Conservation (phyloP, 2,888 invertebrate genomes). For the Fabriciana adippe region DNA sequence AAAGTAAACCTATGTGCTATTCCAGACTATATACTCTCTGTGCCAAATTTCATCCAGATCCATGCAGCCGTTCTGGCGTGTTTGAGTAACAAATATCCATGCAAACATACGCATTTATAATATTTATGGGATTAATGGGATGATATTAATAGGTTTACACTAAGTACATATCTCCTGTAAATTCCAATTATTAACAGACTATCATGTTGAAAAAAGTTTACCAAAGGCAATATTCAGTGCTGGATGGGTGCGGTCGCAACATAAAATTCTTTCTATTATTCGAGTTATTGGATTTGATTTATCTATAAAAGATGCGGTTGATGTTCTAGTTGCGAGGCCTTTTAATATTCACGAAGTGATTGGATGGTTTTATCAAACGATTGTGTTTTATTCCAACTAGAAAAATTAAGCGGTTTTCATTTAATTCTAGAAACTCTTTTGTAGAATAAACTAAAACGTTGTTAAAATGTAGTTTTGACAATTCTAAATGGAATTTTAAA, state of each 20-base stretch:
- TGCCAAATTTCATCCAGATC: too few species aligned
- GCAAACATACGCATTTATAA: too few species aligned
- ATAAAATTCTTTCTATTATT: not conserved
- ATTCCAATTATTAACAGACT: not conserved
- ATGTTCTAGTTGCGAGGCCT: not conserved
- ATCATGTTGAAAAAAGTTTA: not conserved
- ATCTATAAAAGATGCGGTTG: not conserved
- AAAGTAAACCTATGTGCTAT: too few species aligned
- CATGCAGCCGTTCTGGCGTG: too few species aligned
- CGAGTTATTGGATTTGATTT: not conserved
- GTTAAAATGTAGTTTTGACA: constrained; percentile 1
- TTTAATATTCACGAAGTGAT: constrained; percentile 16
- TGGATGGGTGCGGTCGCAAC: not conserved
- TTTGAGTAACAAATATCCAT: too few species aligned
- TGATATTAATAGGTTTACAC: too few species aligned
- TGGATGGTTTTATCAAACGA: constrained; percentile 7
- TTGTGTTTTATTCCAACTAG: not conserved
- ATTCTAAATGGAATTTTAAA: not conserved
- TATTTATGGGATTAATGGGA: too few species aligned
- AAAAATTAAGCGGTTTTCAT: constrained; percentile 22
- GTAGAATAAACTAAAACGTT: constrained; percentile 8
- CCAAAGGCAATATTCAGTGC: not conserved
- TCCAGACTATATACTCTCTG: too few species aligned
- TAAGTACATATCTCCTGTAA: too few species aligned
- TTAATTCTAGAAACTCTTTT: not conserved